Percentiles rank a stretch among this genome's conserved stretches.
These are phyloP conservation scores for Cantharis rustica DNA, from an alignment of 2,888 invertebrate species.

Conservation along the genomic window DNA sequence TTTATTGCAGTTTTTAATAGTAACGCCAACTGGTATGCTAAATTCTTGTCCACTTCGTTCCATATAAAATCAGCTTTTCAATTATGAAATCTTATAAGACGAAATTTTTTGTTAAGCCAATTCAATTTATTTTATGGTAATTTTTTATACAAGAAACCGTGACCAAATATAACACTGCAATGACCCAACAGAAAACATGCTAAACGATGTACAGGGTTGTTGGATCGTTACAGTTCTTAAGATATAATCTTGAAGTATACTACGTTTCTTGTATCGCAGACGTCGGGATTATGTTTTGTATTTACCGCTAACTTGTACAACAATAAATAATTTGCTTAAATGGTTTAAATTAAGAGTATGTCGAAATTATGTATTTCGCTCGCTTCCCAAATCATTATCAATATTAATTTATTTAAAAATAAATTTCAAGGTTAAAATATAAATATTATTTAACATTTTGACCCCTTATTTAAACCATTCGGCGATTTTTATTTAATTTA, in stretches of 20 bases:
- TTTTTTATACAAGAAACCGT: slow-evolving; percentile 13
- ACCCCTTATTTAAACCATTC: neutral
- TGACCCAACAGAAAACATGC: slow-evolving; percentile 13
- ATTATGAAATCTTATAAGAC: neutral
- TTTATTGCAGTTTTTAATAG: neutral
- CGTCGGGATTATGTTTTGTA: slow-evolving; percentile 6
- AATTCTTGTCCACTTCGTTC: neutral
- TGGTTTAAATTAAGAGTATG: slow-evolving; percentile 5
- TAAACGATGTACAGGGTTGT: slow-evolving; percentile 21
- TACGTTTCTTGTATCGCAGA: slow-evolving; percentile 13
- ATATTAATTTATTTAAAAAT: neutral
- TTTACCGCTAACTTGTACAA: neutral
- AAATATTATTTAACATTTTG: neutral
- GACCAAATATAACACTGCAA: slow-evolving; percentile 19
- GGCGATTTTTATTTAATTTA: neutral
- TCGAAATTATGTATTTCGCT: neutral
- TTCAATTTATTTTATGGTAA: neutral
- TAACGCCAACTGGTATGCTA: neutral
- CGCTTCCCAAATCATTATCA: slow-evolving; percentile 3
- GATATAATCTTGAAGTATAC: slow-evolving; percentile 23
- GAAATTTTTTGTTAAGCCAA: neutral
- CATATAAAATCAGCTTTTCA: neutral
- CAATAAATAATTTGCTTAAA: neutral
- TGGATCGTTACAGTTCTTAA: slow-evolving; percentile 16
- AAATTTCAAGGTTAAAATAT: neutral